Evolutionary conservation across 2,888 invertebrate species (phyloP), one percentile per base, ranked within the genome.

Genomic region (Cosmia trapezina): DNA sequence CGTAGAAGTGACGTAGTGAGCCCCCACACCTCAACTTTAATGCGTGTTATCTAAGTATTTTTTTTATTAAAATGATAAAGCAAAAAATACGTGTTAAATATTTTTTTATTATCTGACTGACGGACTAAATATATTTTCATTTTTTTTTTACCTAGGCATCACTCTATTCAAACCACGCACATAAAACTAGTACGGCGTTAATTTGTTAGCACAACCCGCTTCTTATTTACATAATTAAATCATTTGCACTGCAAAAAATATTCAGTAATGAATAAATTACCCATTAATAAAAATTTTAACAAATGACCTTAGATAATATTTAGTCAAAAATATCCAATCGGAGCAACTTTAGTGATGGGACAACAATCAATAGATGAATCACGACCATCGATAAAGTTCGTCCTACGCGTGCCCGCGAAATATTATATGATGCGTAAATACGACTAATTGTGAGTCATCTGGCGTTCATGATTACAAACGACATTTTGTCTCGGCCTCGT

Each of bases 401-500:
- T 54, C 68, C 70, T 61, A 80, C 73, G 65, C 68, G 41, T 60
- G 76, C 28, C 60, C 65, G 65, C 73, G 37, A 76, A 83, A 75
- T 83, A 78, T 80, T 75, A 83, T 73, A 62, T 75, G 68, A 66
- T 61, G 70, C 72, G 78, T 78, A 73, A 83, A 83, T 83, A 74
- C 71, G 33, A 37, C 68, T 75, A 74, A 83, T 80, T 82, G 76
- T 82, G 82, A 82, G 57, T 82, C 82, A 82, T 82, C 70, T 66
- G 71, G 77, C 80, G 80, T 82, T 73, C 80, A 78, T 74, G 62
- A 83, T 75, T 75, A 83, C 67, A 75, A 81, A 80, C 69, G 83
- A 75, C 73, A 81, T 81, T 78, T 83, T 78, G 75, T 80, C 75
- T 78, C 72, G 73, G 70, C 67, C 78, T 74, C 73, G 64, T 56